Base-by-base conservation (phyloP, 2,113 vertebrate species). In the Grus americana region DNA sequence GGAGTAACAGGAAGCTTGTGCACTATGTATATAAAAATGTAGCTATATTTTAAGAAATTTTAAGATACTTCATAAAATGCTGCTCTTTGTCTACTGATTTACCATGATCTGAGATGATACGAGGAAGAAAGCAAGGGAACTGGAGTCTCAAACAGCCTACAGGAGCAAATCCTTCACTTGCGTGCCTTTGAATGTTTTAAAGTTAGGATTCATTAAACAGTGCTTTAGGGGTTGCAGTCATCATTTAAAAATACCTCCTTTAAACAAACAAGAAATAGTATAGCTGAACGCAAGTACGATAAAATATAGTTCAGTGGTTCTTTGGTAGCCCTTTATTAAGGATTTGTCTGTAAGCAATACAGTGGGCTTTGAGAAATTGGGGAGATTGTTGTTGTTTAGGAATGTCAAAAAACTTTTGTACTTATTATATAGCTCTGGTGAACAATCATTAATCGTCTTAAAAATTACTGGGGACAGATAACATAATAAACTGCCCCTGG, bases 381-480 rank as follows among this genome's bases (percentile, higher is more conserved):
- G 54, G 40, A 80, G 72, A 58, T 85, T 40, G 57, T 71, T 81
- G 75, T 85, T 95, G 49, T 95, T 96, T 89, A 76, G 58, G 26
- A 88, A 76, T 85, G 86, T 82, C 80, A 91, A 93, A 88, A 72
- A 93, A 73, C 62, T 92, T 92, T 67, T 88, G 55, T 86, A 66
- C 63, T 90, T 66, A 67, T 78, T 89, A 38, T 65, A 70, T 75
- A 79, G 74, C 47, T 92, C 70, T 91, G 54, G 47, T 89, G 92
- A 95, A 79, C 46, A 95, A 68, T 87, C 59, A 85, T 85, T 95
- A 95, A 92, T 95, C 3, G 0, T 70, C 71, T 91, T 90, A 93
- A 95, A 88, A 95, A 91, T 92, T 67, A 46, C 63, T 82, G 63
- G 42, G 54, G 58, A 62, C 62, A 76, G 58, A 90, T 95, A 97